A percentile compares a stretch with the other conserved stretches of the same genome.
Conservation (phyloP, 2,888 invertebrate genomes). For the Cacoxenus indagator region DNA sequence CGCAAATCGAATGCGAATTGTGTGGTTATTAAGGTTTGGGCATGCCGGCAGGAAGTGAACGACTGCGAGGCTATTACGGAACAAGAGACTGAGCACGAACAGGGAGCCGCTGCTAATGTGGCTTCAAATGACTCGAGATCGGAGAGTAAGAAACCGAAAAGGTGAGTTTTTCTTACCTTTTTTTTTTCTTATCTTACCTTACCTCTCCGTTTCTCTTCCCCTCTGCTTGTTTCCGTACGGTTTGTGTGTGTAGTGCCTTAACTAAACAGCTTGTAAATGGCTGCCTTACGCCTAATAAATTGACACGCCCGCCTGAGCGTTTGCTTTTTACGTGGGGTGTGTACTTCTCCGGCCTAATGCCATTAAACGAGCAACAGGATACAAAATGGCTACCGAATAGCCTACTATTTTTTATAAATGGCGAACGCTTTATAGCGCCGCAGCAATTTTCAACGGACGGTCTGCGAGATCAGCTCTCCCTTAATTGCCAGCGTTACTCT, state of each 20-base stretch:
- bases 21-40: constrained; percentile 69
- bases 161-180: constrained; percentile 24
- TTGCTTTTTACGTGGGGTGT: constrained; percentile 87
- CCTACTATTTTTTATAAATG: constrained; percentile 88
- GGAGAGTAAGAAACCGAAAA: constrained; percentile 32
- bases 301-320: constrained; percentile 70
- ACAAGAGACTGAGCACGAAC: constrained; percentile 38
- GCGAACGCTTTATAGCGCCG: constrained; percentile 84
- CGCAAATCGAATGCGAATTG: constrained; percentile 71
- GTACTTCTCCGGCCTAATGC: constrained; percentile 86
- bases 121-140: neutral
- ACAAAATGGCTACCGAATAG: constrained; percentile 70
- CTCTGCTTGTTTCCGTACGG: too few relatives aligned
- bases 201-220: too few relatives aligned
- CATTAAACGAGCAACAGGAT: constrained; percentile 60
- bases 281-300: constrained; percentile 39
- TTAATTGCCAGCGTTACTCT: constrained; percentile 55
- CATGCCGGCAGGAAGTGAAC: constrained; percentile 35
- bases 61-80: constrained; percentile 26
- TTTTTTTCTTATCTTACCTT: too few relatives aligned
- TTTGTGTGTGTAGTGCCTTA: constrained; percentile 39
- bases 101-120: neutral
- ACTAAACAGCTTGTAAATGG: constrained; percentile 40
- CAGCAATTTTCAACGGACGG: constrained; percentile 66
- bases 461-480: constrained; percentile 52